These are phyloP conservation scores for Macaca fascicularis DNA, from an alignment of 2,113 vertebrate species.

Conservation along the genomic window DNA sequence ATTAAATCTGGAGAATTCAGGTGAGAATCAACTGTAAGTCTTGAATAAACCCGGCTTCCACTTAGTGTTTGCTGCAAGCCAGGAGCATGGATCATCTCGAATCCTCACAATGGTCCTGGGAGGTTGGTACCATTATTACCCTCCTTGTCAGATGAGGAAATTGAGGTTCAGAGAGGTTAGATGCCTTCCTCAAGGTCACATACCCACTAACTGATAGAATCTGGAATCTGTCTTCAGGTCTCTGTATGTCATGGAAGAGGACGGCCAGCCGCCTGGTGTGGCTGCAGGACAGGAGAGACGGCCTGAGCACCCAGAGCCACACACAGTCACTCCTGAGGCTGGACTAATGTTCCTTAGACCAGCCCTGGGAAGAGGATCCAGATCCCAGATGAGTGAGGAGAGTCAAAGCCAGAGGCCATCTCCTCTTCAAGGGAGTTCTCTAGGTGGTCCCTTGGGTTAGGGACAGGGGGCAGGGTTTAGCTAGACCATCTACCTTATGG, in stretches of 20 bases:
- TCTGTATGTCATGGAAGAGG: not conserved
- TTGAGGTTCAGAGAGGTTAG: not conserved
- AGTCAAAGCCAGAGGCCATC: not conserved
- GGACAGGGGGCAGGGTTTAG: not conserved
- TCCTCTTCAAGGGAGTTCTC: not conserved
- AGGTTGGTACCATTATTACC: not conserved
- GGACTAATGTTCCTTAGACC: not conserved
- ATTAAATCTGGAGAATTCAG: constrained; percentile 14
- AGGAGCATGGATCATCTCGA: not conserved
- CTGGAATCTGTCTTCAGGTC: not conserved
- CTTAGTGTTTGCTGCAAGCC: not conserved
- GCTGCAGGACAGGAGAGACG: not conserved
- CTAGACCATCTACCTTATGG: not conserved
- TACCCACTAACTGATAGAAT: not conserved
- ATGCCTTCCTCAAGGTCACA: not conserved
- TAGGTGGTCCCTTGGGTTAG: not conserved
- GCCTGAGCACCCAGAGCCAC: not conserved
- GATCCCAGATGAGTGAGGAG: not conserved
- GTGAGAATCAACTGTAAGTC: not conserved
- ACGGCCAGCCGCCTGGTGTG: not conserved
- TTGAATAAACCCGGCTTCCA: not conserved
- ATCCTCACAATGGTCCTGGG: not conserved
- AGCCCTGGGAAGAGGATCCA: not conserved
- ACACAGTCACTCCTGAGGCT: not conserved
- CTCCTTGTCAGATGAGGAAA: not conserved